These are phyloP conservation scores for Pampus argenteus DNA, from an alignment of 2,797 vertebrate genomes.

Conservation along the genomic window DNA sequence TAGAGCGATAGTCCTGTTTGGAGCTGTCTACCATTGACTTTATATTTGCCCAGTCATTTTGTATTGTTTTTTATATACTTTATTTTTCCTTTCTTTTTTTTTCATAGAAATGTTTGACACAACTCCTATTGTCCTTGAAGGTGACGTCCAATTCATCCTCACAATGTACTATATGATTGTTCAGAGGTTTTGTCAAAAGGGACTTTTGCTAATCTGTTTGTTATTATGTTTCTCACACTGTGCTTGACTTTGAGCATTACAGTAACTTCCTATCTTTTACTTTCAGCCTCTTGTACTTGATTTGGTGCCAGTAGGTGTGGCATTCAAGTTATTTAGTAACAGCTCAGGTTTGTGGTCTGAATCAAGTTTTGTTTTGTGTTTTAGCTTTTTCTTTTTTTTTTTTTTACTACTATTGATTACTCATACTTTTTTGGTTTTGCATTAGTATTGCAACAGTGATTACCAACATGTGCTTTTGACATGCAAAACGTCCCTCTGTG, in stretches of 20 bases:
- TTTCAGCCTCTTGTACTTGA: background rate
- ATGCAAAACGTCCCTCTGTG: too few species aligned
- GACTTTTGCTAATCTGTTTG: background rate
- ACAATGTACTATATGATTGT: background rate
- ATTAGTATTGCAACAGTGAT: background rate
- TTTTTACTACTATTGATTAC: background rate
- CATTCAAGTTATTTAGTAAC: background rate
- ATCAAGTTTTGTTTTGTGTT: background rate
- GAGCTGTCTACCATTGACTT: slow-evolving; percentile 12
- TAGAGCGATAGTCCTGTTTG: background rate
- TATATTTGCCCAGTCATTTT: slow-evolving; percentile 6
- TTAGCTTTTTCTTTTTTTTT: background rate
- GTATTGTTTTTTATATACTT: background rate
- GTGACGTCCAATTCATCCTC: background rate
- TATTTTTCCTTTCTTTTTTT: background rate
- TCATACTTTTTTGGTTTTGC: background rate
- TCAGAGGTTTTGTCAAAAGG: background rate
- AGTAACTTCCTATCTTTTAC: background rate
- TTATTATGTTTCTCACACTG: background rate
- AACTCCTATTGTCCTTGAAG: background rate
- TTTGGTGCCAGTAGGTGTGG: background rate
- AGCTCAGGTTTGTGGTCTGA: background rate
- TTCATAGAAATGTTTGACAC: slow-evolving; percentile 3
- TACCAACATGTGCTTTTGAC: background rate
- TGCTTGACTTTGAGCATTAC: background rate